Percentiles rank a stretch among this genome's conserved stretches.
Conservation (phyloP, 1,140 invertebrate species). For the Vollenhovia emeryi region DNA sequence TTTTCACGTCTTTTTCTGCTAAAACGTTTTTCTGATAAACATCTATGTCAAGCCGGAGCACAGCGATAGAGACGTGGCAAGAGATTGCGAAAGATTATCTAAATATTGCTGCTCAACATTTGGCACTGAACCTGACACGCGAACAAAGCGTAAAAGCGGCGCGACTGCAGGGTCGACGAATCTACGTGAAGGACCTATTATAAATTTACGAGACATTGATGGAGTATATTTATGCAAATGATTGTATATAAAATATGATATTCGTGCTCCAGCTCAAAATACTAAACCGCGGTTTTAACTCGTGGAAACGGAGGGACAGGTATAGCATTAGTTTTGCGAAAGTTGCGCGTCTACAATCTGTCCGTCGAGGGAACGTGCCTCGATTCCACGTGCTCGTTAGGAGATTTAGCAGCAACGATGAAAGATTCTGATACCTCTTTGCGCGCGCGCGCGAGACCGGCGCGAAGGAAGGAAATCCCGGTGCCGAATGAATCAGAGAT, state of each 20-base stretch:
- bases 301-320: not conserved
- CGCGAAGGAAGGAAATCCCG: conserved; percentile 19
- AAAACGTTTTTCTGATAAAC: conserved; percentile 35
- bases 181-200: not conserved
- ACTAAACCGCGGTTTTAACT: not conserved
- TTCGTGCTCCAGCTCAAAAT: not conserved
- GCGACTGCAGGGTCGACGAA: not conserved
- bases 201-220: conserved; percentile 43
- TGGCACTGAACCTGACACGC: conserved; percentile 15
- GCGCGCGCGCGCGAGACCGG: not conserved
- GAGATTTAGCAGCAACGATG: conserved; percentile 36
- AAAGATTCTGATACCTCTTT: conserved; percentile 59
- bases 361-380: not conserved
- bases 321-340: not conserved
- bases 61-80: not conserved
- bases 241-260: not conserved
- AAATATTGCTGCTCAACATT: conserved; percentile 8
- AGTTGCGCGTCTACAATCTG: not conserved
- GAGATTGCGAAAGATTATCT: conserved; percentile 38
- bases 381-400: conserved; percentile 52
- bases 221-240: not conserved
- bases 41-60: not conserved
- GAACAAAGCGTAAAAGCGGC: not conserved
- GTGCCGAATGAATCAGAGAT: conserved; percentile 6
- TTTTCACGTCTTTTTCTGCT: conserved; percentile 6